These are phyloP conservation scores for Glyphotaelius pellucidus DNA, from an alignment of 2,888 invertebrate species.

Conservation along the genomic window DNA sequence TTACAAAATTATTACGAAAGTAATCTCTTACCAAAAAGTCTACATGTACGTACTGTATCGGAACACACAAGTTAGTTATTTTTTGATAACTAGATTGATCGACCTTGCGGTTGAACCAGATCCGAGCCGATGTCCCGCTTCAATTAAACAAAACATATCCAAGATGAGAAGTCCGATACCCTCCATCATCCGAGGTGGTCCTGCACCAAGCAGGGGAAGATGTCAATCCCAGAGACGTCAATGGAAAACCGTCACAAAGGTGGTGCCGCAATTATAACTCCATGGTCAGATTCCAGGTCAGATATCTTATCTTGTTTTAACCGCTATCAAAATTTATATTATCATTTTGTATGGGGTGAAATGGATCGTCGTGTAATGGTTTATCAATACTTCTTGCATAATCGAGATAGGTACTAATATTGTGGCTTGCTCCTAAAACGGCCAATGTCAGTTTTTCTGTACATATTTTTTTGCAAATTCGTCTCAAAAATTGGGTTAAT, in stretches of 20 bases:
- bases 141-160: conserved; percentile 55
- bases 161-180: conserved; percentile 32
- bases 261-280: conserved; percentile 36
- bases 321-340: not conserved
- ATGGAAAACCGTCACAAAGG: conserved; percentile 23
- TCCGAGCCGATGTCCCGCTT: conserved; percentile 38
- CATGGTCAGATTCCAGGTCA: not conserved
- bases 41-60: not conserved
- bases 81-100: not conserved
- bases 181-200: conserved; percentile 28
- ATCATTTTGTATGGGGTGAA: not conserved
- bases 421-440: no score
- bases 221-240: conserved; percentile 15
- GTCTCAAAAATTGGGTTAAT: no score
- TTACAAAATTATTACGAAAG: no score
- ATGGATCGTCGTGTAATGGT: not conserved
- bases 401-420: not conserved
- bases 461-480: no score
- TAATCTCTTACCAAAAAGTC: no score
- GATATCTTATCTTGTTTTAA: not conserved
- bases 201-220: not conserved
- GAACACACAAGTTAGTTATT: not conserved
- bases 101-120: not conserved
- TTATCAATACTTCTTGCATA: not conserved
- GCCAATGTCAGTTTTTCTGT: no score